Percentiles rank a stretch among this genome's conserved stretches.
Conservation (phyloP, 2,888 invertebrate species). For the Venustoraphidia nigricollis region DNA sequence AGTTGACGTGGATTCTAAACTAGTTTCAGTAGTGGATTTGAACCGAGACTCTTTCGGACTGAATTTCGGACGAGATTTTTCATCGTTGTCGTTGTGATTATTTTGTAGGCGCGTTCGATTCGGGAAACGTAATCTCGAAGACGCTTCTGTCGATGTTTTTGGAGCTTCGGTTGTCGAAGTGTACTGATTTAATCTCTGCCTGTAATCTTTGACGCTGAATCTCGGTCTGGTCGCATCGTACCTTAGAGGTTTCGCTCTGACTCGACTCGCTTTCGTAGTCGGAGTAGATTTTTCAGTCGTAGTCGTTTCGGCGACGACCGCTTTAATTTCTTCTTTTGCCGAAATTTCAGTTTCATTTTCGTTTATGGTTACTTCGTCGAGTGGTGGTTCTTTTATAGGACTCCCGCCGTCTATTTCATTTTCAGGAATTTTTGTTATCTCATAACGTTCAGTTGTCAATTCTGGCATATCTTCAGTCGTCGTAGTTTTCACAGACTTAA, state of each 20-base stretch:
- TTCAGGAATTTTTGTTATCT: conserved; percentile 1
- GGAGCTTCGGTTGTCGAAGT: conserved; percentile 31
- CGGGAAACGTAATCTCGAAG: conserved; percentile 32
- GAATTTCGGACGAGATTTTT: conserved; percentile 19
- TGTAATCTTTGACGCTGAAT: conserved; percentile 65
- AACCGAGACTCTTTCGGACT: conserved; percentile 23
- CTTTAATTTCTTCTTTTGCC: conserved; percentile 21
- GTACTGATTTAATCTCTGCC: conserved; percentile 39
- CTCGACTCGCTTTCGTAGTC: conserved; percentile 14
- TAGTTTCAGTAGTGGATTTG: not conserved
- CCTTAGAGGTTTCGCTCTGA: conserved; percentile 33
- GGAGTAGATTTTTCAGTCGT: conserved; percentile 16
- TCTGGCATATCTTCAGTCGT: conserved; percentile 5
- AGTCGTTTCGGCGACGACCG: conserved; percentile 20
- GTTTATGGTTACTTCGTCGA: conserved; percentile 7
- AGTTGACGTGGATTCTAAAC: conserved; percentile 3
- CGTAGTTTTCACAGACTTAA: not conserved
- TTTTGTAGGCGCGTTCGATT: conserved; percentile 29
- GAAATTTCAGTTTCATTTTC: conserved; percentile 3
- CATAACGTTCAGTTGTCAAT: conserved; percentile 9
- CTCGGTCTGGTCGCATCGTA: conserved; percentile 45
- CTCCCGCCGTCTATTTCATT: conserved; percentile 1
- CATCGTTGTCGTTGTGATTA: conserved; percentile 25
- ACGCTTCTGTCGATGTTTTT: conserved; percentile 21
- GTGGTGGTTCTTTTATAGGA: not conserved